Evolutionary conservation across 1,140 invertebrate species (phyloP).

Genomic region (Parasteatoda tepidariorum): DNA sequence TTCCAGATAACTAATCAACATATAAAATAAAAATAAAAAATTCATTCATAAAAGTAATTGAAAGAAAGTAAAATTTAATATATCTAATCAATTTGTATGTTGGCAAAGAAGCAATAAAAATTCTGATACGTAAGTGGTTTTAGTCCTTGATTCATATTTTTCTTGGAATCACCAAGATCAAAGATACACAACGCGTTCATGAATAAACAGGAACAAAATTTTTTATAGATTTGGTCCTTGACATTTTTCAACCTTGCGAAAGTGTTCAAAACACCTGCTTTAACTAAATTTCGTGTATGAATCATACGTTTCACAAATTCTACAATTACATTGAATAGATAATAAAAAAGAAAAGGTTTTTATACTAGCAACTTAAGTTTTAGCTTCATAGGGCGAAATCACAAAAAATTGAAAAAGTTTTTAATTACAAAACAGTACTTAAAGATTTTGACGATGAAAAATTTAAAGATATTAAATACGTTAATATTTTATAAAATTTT

Average conservation of each 20-base stretch:
- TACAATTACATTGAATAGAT: too few relatives aligned
- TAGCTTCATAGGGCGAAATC: background rate
- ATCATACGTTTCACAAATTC: too few relatives aligned
- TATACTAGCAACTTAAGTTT: background rate
- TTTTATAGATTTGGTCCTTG: slow-evolving; percentile 11
- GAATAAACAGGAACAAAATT: slow-evolving; percentile 3
- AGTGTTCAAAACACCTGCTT: background rate
- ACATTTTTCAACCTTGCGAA: slow-evolving; percentile 6
- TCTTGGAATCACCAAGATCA: background rate
- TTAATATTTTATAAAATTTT: too few relatives aligned
- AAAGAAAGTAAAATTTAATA: too few relatives aligned
- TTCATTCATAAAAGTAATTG: too few relatives aligned
- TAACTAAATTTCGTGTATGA: background rate
- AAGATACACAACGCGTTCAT: background rate
- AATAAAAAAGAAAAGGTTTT: background rate
- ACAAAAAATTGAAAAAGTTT: background rate
- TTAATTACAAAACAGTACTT: slow-evolving; percentile 8
- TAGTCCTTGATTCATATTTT: too few relatives aligned
- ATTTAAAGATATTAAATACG: background rate
- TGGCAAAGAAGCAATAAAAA: background rate
- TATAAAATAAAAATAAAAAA: too few relatives aligned
- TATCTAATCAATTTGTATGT: too few relatives aligned
- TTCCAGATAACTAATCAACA: too few relatives aligned
- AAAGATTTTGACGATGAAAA: background rate
- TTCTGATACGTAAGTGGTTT: background rate